These are phyloP conservation scores for Gryon sp. DNA, from an alignment of 1,140 invertebrate species.

Conservation along the genomic window DNA sequence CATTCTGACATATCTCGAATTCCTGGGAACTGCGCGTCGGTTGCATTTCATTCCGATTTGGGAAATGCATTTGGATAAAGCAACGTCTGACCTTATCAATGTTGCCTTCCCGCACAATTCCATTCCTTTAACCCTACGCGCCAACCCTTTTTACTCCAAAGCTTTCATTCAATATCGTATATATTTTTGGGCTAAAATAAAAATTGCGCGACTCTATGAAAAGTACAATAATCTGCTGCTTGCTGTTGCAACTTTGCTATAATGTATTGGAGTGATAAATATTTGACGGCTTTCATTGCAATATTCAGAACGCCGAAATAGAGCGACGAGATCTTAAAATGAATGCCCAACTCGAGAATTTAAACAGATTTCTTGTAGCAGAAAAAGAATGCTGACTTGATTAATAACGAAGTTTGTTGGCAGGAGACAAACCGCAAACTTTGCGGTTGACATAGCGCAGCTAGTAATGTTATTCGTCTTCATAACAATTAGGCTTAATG, in stretches of 20 bases:
- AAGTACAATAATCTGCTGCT: conserved; percentile 15
- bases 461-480: not conserved
- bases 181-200: too few relatives aligned
- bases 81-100: conserved; percentile 23
- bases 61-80: conserved; percentile 15
- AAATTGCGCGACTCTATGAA: conserved; percentile 10
- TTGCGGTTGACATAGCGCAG: not conserved
- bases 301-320: conserved; percentile 20
- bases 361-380: conserved; percentile 19
- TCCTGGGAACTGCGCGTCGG: conserved; percentile 31
- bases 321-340: conserved; percentile 15
- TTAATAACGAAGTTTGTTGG: not conserved
- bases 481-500: not conserved
- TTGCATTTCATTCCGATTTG: conserved; percentile 38
- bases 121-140: not conserved
- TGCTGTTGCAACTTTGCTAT: not conserved
- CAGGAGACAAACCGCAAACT: not conserved
- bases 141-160: not conserved
- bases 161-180: conserved; percentile 31
- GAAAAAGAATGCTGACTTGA: not conserved
- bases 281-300: conserved; percentile 24
- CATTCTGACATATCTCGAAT: conserved; percentile 47
- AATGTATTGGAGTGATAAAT: conserved; percentile 42
- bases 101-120: not conserved
- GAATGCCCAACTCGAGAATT: conserved; percentile 20